phyloP scores from a whole-genome alignment of 2,113 vertebrate genomes.

The Phylloscopus trochiloides region DNA sequence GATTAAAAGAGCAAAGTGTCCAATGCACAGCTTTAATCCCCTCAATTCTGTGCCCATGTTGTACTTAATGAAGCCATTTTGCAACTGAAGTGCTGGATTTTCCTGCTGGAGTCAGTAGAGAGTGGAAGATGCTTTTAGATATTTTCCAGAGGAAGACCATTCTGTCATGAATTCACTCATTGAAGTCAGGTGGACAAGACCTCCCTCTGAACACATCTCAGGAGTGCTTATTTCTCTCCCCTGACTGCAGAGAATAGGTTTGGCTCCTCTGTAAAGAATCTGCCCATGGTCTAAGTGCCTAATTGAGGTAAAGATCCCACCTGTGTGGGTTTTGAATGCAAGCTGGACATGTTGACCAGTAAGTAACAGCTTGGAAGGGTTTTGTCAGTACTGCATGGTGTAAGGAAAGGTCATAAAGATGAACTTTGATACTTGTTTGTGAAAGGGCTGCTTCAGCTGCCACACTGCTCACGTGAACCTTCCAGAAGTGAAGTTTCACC shows the following conservation, averaged over 20 bases:
- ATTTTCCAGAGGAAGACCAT: neutral
- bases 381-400: neutral
- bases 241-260: neutral
- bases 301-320: neutral
- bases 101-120: neutral
- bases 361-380: neutral
- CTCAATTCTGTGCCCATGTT: neutral
- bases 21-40: neutral
- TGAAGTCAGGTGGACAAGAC: neutral
- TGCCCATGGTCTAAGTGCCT: neutral
- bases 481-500: slow-evolving; percentile 7
- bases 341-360: neutral
- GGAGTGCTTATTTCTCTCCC: neutral
- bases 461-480: neutral
- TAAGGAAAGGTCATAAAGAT: slow-evolving; percentile 40
- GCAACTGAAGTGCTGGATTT: neutral
- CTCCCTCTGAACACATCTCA: neutral
- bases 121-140: neutral
- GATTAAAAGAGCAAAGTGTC: neutral
- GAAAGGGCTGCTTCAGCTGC: slow-evolving; percentile 24
- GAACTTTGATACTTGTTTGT: slow-evolving; percentile 4
- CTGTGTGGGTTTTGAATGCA: accelerated
- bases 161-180: neutral
- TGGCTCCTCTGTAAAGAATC: neutral
- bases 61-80: neutral